A percentile compares a stretch with the other conserved stretches of the same genome.
Evolutionary conservation across 2,113 vertebrate genomes (phyloP).

Genomic region (Entosphenus tridentatus): DNA sequence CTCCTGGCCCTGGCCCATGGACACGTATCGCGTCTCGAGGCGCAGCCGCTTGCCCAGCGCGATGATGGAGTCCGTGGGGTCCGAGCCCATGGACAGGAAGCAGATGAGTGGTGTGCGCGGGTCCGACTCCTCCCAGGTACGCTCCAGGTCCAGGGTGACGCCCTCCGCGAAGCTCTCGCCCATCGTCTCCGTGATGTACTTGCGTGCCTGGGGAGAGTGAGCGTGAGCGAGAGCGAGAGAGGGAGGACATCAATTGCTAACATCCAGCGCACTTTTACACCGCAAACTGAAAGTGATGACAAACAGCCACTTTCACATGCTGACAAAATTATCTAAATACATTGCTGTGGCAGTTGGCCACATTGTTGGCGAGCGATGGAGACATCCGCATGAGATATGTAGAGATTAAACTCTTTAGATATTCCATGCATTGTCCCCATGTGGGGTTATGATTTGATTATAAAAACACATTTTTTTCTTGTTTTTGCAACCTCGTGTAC

Average conservation of each 20-base stretch:
- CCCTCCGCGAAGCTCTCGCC: slow-evolving; percentile 56
- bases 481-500: too few relatives aligned
- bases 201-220: slow-evolving; percentile 41
- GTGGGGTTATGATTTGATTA: too few relatives aligned
- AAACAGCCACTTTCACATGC: background rate
- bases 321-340: background rate
- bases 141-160: slow-evolving; percentile 59
- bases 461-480: too few relatives aligned
- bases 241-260: too few relatives aligned
- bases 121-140: slow-evolving; percentile 71
- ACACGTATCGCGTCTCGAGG: slow-evolving; percentile 50
- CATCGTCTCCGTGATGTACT: slow-evolving; percentile 58
- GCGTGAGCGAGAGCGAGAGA: slow-evolving; percentile 11
- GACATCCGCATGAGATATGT: too few relatives aligned
- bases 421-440: too few relatives aligned
- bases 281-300: background rate
- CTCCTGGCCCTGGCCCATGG: slow-evolving; percentile 91
- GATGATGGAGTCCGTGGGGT: slow-evolving; percentile 69
- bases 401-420: too few relatives aligned
- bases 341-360: too few relatives aligned
- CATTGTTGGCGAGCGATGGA: too few relatives aligned
- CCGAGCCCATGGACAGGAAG: slow-evolving; percentile 81
- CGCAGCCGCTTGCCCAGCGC: slow-evolving; percentile 58
- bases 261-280: background rate
- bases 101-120: slow-evolving; percentile 61